Conservation (phyloP, 2,113 vertebrate genomes). For the Blennius ocellaris region DNA sequence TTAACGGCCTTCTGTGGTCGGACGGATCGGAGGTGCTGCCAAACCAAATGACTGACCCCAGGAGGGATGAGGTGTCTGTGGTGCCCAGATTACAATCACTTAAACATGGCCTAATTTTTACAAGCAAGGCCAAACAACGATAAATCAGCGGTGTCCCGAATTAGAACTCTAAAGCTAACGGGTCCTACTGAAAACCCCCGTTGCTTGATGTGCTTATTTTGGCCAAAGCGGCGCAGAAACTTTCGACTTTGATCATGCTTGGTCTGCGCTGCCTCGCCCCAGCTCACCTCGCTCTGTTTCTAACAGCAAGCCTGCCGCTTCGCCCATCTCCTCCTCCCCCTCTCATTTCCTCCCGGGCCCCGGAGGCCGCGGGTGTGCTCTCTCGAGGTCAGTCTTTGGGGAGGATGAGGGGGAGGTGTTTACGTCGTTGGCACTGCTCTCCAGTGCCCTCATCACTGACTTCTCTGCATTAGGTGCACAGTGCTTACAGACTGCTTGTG, state of each 20-base stretch:
- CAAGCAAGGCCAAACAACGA: constrained; percentile 28
- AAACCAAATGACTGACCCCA: constrained; percentile 38
- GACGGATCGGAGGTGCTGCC: constrained; percentile 50
- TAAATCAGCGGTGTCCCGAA: constrained; percentile 55
- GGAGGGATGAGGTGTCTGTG: constrained; percentile 38
- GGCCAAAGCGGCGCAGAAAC: constrained; percentile 53
- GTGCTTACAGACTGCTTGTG: background rate
- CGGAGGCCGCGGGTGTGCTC: constrained; percentile 70
- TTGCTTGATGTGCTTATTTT: constrained; percentile 70
- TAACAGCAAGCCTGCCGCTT: constrained; percentile 65
- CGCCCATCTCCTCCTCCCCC: constrained; percentile 55
- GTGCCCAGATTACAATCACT: constrained; percentile 31
- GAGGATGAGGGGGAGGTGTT: constrained; percentile 80
- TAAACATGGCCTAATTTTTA: constrained; percentile 15
- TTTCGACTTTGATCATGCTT: constrained; percentile 69
- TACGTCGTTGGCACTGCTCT: constrained; percentile 77
- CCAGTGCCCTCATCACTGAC: constrained; percentile 72
- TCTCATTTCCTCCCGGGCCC: constrained; percentile 81
- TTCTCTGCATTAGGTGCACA: constrained; percentile 56
- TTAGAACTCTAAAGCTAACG: constrained; percentile 74
- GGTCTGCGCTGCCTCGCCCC: constrained; percentile 66
- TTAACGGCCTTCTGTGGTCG: constrained; percentile 36
- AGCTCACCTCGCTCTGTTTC: constrained; percentile 66
- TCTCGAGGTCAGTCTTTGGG: constrained; percentile 55
- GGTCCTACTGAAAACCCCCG: constrained; percentile 40